Base-by-base conservation (phyloP, 2,797 vertebrate species). In the Nothura maculosa region DNA sequence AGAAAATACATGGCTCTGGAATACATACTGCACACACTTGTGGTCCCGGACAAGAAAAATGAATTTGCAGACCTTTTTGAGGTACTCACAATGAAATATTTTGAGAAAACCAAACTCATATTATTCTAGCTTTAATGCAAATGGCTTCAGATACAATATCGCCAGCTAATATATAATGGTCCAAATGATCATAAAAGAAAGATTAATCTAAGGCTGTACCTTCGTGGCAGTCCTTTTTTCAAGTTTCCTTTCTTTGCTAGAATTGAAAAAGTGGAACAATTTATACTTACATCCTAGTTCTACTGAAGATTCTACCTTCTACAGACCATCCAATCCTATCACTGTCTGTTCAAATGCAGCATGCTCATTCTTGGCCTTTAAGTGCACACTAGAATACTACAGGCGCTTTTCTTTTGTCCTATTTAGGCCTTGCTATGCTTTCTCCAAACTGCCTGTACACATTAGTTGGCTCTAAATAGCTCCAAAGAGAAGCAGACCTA, bases 41-140 rank as follows among this genome's bases (percentile, higher is more conserved):
- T 74, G 58, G 34, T 61, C 42, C 47, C 50, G 67, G 77, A 87
- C 38, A 96, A 86, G 66, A 93, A 95, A 91, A 77, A 76, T n/a
- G 22, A 50, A 68, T 55, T 52, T 12, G 3, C n/a, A 81, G 73
- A 76, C 54, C 34, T 80, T 30, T 67, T 92, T 62, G 87, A 82
- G 83, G 52, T 54, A 73, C 19, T 50, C 24, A 72, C 17, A 80
- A 13, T 38, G 21, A 83, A 91, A 96, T 25, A 87, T 50, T 55
- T 62, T n/a, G 66, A 93, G 85, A 62, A 91, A 69, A 48, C 32
- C 52, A 80, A 93, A 90, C 58, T 78, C 63, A 48, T 43, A 77
- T 21, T 38, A 19, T 18, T 78, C 78, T 78, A 76, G n/a, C 43
- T 81, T 81, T 81, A 84, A 75, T 6, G 12, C 34, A 43, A 73